These are phyloP conservation scores for Dromiciops gliroides DNA, from an alignment of 2,113 vertebrate species.

Conservation along the genomic window DNA sequence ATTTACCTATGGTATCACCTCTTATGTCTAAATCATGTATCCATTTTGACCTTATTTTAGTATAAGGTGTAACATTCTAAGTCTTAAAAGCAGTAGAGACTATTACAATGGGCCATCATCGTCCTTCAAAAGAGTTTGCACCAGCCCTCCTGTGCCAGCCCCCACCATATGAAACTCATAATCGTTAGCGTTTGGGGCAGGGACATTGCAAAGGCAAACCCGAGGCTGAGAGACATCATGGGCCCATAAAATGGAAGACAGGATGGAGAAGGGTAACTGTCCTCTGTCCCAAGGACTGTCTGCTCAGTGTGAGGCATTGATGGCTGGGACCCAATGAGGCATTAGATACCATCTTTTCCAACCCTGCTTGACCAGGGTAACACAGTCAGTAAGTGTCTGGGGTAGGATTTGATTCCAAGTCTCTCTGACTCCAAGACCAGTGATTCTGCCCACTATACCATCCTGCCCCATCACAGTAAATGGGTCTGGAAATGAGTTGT, in stretches of 20 bases:
- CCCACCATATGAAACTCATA: constrained; percentile 33
- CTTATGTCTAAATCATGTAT: too few species aligned
- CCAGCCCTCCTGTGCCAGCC: constrained; percentile 27
- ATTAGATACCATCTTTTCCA: neutral
- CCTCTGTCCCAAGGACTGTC: constrained; percentile 28
- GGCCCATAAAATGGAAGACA: constrained; percentile 9
- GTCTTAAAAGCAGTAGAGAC: constrained; percentile 66
- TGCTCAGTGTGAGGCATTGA: constrained; percentile 1
- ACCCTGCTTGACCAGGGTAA: neutral
- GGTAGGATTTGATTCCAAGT: neutral
- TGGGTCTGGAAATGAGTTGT: neutral
- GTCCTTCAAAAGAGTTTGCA: constrained; percentile 48
- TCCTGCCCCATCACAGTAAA: neutral
- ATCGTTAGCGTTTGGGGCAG: constrained; percentile 55
- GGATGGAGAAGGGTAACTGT: neutral
- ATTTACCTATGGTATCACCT: too few species aligned
- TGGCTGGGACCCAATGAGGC: neutral
- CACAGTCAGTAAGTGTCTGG: neutral
- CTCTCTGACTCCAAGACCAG: neutral
- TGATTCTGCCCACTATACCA: neutral
- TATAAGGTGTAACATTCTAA: too few species aligned
- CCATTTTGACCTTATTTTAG: too few species aligned
- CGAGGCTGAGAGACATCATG: constrained; percentile 2
- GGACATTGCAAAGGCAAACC: constrained; percentile 28
- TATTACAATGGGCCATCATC: constrained; percentile 41